phyloP scores from a whole-genome alignment of 2,113 vertebrate genomes.

The Oceanites oceanicus region DNA sequence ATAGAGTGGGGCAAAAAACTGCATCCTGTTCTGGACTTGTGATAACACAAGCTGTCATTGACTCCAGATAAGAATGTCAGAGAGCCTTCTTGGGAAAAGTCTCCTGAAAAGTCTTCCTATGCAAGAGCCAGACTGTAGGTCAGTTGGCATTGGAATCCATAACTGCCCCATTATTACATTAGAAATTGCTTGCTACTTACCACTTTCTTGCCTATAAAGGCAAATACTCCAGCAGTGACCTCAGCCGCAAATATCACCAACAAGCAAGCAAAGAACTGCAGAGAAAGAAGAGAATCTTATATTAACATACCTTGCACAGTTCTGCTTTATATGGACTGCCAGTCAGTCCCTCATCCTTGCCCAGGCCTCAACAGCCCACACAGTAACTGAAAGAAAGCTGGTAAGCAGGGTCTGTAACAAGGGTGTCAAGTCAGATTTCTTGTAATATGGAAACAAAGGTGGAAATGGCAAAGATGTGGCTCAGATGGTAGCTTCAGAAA shows the following conservation, averaged over 20 bases:
- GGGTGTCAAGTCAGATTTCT: not conserved
- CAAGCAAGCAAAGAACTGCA: conserved; percentile 93
- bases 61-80: not conserved
- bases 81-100: not conserved
- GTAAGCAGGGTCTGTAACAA: not conserved
- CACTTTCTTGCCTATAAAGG: conserved; percentile 91
- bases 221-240: conserved; percentile 93
- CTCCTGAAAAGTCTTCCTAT: not conserved
- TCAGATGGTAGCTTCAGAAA: not conserved
- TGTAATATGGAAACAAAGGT: not conserved
- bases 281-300: conserved; percentile 41
- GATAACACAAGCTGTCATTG: not conserved
- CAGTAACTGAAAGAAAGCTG: not conserved
- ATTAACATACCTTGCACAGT: not conserved
- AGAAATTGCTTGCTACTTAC: conserved; percentile 72
- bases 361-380: not conserved
- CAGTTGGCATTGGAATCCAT: not conserved
- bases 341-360: not conserved
- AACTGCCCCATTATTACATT: not conserved
- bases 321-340: not conserved
- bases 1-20: not conserved
- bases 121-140: not conserved
- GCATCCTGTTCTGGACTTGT: not conserved
- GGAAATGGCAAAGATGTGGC: not conserved
- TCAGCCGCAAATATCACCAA: conserved; percentile 96